Base-by-base conservation (phyloP, 2,797 vertebrate species). In the Myotis daubentonii region DNA sequence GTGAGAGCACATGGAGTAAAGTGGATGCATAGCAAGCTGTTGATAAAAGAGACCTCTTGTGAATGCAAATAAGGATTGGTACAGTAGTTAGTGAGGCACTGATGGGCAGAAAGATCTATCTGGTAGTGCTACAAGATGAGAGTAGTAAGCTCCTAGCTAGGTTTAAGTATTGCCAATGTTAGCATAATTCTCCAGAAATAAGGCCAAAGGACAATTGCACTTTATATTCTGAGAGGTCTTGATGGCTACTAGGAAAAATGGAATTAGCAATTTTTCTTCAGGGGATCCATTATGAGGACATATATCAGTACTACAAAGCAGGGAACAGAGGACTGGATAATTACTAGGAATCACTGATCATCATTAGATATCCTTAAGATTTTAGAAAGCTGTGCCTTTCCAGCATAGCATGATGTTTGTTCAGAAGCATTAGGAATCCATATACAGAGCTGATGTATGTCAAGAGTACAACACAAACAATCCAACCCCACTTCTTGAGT, bases 181-280 rank as follows among this genome's bases (percentile, higher is more conserved):
- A 91, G 22, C 62, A 49, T 10, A 83, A 38, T 76, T 94, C 28
- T 93, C 22, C 16, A 83, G 38, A 38, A 94, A 78, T 49, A 93
- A 83, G 71, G 53, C 16, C 41, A 92, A 60, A 94, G 23, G 72
- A 68, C 25, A 95, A 51, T 78, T 41, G 60, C 8, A 85, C 10
- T 87, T 87, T 30, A 75, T 87, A 17, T 93, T 90, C 55, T 94
- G 33, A 97, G 62, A 94, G 51, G 19, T 5, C 33, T 88, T 91
- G 19, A 57, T 85, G 38, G 36, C 57, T 79, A 17, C 44, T 82
- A 85, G 78, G 51, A 30, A 87, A 75, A 65, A 78, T 51, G 33
- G 17, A 70, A 86, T 93, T 68, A 82, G 8, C 91, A 19, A 62
- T 75, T 4, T 71, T 82, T 75, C 38, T 93, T 93, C 13, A 82